These are phyloP conservation scores for human (Homo sapiens) DNA, from an alignment of 2,113 vertebrate genomes.

Conservation along the genomic window GRCh38 chr1:107119501-107120000, in stretches of 20 bases:
- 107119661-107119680: conserved; percentile 49
- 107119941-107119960: background rate
- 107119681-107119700: background rate
- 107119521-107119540: conserved; percentile 60
- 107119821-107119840: too few species aligned
- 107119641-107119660: conserved; percentile 61
- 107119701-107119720: background rate
- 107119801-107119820: background rate
- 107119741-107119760: too few species aligned
- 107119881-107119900: background rate
- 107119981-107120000: background rate
- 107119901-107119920: background rate
- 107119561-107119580: conserved; percentile 55
- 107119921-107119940: background rate
- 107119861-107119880: background rate
- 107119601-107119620: conserved; percentile 72
- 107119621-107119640: conserved; percentile 64
- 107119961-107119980: background rate
- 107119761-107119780: background rate
- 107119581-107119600: conserved; percentile 67
- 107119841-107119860: fast-evolving
- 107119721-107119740: background rate
- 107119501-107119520: conserved; percentile 61
- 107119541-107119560: conserved; percentile 57
- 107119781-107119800: background rate